Evolutionary conservation across 2,113 vertebrate species (phyloP).

Genomic region (Pica pica): DNA sequence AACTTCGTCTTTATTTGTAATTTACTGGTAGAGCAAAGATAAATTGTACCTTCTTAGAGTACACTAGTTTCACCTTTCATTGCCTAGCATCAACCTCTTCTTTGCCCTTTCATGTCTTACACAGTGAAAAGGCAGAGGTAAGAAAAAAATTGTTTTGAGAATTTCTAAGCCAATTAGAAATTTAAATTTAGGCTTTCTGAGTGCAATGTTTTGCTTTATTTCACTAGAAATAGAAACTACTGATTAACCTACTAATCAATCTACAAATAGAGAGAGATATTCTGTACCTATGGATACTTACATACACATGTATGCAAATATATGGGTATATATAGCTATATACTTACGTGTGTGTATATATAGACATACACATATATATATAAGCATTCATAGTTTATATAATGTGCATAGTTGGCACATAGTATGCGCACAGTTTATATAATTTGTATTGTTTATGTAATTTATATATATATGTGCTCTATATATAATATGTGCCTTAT

Average conservation of each 20-base stretch:
- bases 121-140: background rate
- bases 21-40: background rate
- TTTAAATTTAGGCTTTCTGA: background rate
- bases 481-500: background rate
- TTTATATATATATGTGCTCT: background rate
- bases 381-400: background rate
- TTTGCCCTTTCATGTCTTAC: background rate
- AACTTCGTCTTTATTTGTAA: background rate
- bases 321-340: accelerated
- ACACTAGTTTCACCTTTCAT: background rate
- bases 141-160: background rate
- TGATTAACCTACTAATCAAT: background rate
- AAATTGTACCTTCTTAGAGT: background rate
- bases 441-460: background rate
- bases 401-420: background rate
- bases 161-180: background rate
- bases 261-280: background rate
- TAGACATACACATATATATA: accelerated
- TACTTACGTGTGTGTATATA: background rate
- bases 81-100: background rate
- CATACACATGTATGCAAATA: no score
- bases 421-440: background rate
- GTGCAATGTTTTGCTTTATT: background rate
- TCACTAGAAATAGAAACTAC: background rate
- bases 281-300: background rate